Conservation (phyloP, 2,113 vertebrate genomes). For the Ptilorrhoa leucosticta region DNA sequence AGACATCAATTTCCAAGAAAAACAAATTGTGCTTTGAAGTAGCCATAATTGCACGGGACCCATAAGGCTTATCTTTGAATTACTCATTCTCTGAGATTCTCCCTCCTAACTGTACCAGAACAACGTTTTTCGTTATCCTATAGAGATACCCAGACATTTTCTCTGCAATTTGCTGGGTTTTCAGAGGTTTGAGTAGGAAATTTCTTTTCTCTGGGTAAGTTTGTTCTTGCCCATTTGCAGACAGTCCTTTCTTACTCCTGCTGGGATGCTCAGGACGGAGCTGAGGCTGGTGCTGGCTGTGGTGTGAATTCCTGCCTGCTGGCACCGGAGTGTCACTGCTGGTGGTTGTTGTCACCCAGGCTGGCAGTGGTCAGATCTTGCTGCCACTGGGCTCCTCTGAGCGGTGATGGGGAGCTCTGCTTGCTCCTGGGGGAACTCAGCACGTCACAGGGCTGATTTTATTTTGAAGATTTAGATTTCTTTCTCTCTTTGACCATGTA, state of each 20-base stretch:
- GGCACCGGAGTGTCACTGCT: not conserved
- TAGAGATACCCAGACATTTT: not conserved
- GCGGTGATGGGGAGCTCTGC: not conserved
- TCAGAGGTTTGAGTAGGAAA: not conserved
- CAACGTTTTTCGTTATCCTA: not conserved
- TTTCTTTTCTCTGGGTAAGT: not conserved
- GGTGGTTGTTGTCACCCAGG: not conserved
- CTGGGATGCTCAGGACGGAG: not conserved
- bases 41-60: not conserved
- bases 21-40: not conserved
- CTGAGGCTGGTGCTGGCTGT: rapidly evolving
- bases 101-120: not conserved
- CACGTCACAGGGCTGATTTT: not conserved
- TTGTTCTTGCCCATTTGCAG: not conserved
- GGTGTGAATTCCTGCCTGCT: not conserved
- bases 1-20: not conserved
- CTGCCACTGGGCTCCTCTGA: not conserved
- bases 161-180: not conserved
- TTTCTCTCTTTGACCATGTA: not conserved
- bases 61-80: not conserved
- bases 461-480: not conserved
- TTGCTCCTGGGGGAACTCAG: not conserved
- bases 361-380: not conserved
- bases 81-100: not conserved
- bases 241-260: not conserved